phyloP scores from a whole-genome alignment of 2,797 vertebrate genomes.

The Steatocranus sp. region DNA sequence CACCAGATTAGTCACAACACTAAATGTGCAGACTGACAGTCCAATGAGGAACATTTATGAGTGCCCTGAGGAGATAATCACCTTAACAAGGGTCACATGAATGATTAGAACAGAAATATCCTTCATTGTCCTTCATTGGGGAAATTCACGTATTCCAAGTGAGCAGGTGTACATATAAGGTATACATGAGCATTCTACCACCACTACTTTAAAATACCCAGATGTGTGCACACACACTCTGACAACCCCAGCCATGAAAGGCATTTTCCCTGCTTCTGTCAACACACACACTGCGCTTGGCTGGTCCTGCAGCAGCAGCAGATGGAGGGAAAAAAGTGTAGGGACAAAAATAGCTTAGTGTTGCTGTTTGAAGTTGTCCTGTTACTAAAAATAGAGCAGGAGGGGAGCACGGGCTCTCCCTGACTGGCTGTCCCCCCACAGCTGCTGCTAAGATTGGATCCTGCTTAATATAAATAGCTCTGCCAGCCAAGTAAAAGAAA shows the following conservation, averaged over 20 bases:
- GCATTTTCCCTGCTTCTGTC: background rate
- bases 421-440: conserved; percentile 60
- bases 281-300: background rate
- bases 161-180: background rate
- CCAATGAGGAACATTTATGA: background rate
- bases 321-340: background rate
- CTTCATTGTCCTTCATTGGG: background rate
- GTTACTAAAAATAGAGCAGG: conserved; percentile 72
- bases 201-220: background rate
- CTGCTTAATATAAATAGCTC: conserved; percentile 74
- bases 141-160: background rate
- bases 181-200: background rate
- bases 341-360: conserved; percentile 68
- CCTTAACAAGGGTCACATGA: background rate
- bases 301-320: conserved; percentile 29
- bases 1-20: background rate
- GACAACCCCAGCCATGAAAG: background rate
- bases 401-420: conserved; percentile 70
- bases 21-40: background rate
- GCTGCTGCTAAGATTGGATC: conserved; percentile 77
- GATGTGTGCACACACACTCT: background rate
- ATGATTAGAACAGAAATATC: background rate
- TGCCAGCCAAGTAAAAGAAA: conserved; percentile 23
- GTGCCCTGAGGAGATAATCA: background rate
- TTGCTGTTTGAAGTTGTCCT: conserved; percentile 61